Evolutionary conservation across 2,797 vertebrate species (phyloP).

Genomic region (Siniperca obscura): DNA sequence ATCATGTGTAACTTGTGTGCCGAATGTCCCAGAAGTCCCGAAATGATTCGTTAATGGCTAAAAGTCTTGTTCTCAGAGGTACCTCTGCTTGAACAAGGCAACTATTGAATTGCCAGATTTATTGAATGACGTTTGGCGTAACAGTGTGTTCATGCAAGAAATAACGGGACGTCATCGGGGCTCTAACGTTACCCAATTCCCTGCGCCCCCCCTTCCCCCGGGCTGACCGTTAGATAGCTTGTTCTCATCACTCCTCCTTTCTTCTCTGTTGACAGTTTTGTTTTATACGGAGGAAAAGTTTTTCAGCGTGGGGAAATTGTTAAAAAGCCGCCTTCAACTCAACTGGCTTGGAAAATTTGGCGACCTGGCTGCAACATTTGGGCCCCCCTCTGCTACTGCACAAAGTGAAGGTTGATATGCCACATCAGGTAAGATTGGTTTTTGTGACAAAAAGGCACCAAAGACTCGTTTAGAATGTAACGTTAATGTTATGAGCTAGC

Average conservation of each 20-base stretch:
- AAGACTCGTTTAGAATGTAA: slow-evolving; percentile 28
- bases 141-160: slow-evolving; percentile 49
- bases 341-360: slow-evolving; percentile 50
- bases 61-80: background rate
- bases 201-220: background rate
- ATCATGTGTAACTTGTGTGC: slow-evolving; percentile 5
- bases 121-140: slow-evolving; percentile 53
- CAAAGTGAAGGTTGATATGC: slow-evolving; percentile 78
- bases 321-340: slow-evolving; percentile 57
- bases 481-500: slow-evolving; percentile 33
- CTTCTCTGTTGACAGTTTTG: slow-evolving; percentile 78
- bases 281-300: slow-evolving; percentile 64
- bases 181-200: slow-evolving; percentile 15
- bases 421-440: slow-evolving; percentile 78
- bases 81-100: background rate
- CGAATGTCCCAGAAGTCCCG: slow-evolving; percentile 3
- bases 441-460: background rate
- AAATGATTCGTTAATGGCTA: background rate
- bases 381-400: slow-evolving; percentile 48
- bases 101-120: slow-evolving; percentile 49
- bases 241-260: slow-evolving; percentile 62
- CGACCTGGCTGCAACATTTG: slow-evolving; percentile 58
- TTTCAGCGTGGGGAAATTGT: slow-evolving; percentile 61
- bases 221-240: slow-evolving; percentile 64
- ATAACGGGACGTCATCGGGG: slow-evolving; percentile 66